phyloP scores from a whole-genome alignment of 30 jellyfish, hydroid and myxozoan genomes.

The Morbakka virulenta region DNA sequence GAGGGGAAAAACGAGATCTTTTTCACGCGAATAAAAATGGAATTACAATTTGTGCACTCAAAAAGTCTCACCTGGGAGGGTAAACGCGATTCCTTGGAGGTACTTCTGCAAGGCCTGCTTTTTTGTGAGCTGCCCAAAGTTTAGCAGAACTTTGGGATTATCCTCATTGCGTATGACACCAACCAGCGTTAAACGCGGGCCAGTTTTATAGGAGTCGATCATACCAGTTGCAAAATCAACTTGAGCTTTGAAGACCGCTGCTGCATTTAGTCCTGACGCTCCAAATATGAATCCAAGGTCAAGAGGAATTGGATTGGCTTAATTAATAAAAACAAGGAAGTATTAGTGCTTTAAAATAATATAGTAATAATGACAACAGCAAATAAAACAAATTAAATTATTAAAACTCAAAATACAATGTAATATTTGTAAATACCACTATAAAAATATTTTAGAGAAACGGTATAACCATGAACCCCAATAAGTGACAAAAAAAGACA shows the following conservation, averaged over 20 bases:
- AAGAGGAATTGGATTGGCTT: constrained; percentile 52
- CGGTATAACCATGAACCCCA: no score
- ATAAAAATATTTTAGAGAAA: not conserved
- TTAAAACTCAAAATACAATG: no score
- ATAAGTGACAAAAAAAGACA: no score
- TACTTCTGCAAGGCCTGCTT: no score
- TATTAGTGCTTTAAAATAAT: no score
- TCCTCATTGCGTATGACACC: constrained; percentile 69
- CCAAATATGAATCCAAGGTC: constrained; percentile 79
- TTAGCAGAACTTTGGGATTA: constrained; percentile 40
- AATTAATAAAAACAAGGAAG: not conserved
- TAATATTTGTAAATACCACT: not conserved
- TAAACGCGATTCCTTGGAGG: no score
- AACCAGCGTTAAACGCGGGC: constrained; percentile 44
- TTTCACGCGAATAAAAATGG: no score
- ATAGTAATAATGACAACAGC: no score
- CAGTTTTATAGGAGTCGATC: constrained; percentile 55
- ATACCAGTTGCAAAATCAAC: constrained; percentile 28
- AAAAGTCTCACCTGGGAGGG: no score
- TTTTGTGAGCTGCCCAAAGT: not conserved
- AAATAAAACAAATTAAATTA: no score
- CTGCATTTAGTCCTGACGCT: constrained; percentile 57
- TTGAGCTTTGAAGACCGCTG: constrained; percentile 21
- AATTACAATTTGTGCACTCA: no score
- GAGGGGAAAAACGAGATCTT: no score